A percentile compares a stretch with the other conserved stretches of the same genome.
Conservation (phyloP, 1,140 invertebrate species). For the Eubasilissa regina region DNA sequence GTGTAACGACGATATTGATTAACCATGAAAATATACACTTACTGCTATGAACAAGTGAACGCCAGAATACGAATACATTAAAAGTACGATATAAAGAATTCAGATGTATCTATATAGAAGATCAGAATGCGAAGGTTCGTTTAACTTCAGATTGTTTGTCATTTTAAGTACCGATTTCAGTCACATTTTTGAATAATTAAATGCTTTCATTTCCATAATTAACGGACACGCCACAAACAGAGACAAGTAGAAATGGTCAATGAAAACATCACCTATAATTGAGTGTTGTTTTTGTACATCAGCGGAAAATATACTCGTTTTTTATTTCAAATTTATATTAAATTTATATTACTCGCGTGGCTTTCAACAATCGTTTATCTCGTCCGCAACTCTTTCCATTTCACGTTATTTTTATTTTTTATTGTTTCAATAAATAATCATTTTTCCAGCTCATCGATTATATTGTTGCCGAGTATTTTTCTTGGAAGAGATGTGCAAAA, state of each 20-base stretch:
- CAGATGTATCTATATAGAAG: background rate
- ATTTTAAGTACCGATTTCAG: conserved; percentile 24
- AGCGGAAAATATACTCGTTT: too few relatives aligned
- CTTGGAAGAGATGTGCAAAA: background rate
- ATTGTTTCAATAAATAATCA: too few relatives aligned
- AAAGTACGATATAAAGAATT: background rate
- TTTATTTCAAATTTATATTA: too few relatives aligned
- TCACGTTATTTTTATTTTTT: too few relatives aligned
- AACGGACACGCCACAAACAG: conserved; percentile 14
- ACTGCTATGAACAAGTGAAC: too few relatives aligned
- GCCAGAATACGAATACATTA: background rate
- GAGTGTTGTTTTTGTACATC: background rate
- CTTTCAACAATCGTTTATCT: too few relatives aligned
- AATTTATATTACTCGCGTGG: too few relatives aligned
- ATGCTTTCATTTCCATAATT: conserved; percentile 35
- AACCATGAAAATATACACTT: too few relatives aligned
- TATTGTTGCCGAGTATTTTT: too few relatives aligned
- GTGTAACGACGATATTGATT: too few relatives aligned
- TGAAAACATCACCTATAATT: conserved; percentile 12
- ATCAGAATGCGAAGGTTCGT: background rate
- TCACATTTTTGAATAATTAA: conserved; percentile 35
- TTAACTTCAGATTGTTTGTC: conserved; percentile 28
- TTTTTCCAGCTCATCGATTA: too few relatives aligned
- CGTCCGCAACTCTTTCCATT: too few relatives aligned
- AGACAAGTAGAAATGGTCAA: conserved; percentile 5